Conservation (phyloP, 2,888 invertebrate genomes). For the Brachypalpus laphriformis region DNA sequence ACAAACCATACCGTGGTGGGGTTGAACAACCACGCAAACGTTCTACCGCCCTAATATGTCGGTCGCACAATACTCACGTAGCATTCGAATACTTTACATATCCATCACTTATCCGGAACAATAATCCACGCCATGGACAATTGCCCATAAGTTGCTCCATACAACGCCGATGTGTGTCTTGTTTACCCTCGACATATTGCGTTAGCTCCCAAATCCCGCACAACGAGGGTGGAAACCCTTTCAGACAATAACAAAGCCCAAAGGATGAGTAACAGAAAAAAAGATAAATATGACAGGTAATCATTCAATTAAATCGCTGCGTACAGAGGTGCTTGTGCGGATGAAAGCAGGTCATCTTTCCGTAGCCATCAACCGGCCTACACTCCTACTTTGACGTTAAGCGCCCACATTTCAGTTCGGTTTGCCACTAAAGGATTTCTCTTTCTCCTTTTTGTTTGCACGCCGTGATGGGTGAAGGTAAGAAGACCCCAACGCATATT, state of each 20-base stretch:
- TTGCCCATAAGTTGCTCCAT: conserved; percentile 61
- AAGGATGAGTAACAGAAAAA: conserved; percentile 1
- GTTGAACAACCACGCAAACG: conserved; percentile 43
- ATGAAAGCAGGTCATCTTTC: conserved; percentile 61
- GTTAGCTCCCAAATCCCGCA: background rate
- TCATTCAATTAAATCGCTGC: conserved; percentile 71
- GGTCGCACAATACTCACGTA: conserved; percentile 36
- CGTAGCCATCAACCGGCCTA: conserved; percentile 29
- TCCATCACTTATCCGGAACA: conserved; percentile 67
- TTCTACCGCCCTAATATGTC: conserved; percentile 5
- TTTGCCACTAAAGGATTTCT: conserved; percentile 53
- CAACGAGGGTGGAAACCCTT: conserved; percentile 47
- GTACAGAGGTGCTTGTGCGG: conserved; percentile 34
- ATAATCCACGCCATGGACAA: conserved; percentile 73
- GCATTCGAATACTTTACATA: conserved; percentile 64
- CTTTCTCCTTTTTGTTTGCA: conserved; percentile 10
- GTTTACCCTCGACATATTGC: conserved; percentile 22
- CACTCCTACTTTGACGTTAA: conserved; percentile 58
- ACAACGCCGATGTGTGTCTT: background rate
- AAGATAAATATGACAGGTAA: conserved; percentile 71
- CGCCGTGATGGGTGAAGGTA: background rate
- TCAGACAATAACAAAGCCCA: conserved; percentile 24
- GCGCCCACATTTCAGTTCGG: conserved; percentile 65
- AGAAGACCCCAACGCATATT: conserved; percentile 56
- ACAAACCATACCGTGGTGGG: background rate